phyloP scores from a whole-genome alignment of 2,113 vertebrate species.

The Talpa occidentalis region DNA sequence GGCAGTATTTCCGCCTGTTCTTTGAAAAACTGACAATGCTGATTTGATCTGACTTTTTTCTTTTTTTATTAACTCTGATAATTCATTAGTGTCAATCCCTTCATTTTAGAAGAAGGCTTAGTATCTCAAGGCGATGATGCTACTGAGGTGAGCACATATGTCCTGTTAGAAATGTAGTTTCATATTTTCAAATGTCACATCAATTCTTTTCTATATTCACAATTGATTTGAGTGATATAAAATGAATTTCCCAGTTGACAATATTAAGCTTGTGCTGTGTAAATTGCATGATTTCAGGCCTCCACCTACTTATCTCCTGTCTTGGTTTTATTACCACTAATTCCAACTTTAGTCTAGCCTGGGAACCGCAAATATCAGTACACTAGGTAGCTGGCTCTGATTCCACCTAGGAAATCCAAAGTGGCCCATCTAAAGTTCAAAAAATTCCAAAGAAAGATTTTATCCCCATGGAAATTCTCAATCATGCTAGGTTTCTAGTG shows the following conservation, averaged over 20 bases:
- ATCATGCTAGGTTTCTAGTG: not conserved
- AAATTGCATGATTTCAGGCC: not conserved
- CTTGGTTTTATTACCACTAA: conserved; percentile 49
- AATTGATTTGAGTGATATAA: conserved; percentile 34
- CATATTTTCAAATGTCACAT: conserved; percentile 58
- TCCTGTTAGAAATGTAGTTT: conserved; percentile 66
- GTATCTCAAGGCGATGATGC: conserved; percentile 13
- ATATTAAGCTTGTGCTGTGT: not conserved
- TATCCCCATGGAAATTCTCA: not conserved
- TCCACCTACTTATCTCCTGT: not conserved
- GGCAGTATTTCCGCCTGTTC: conserved; percentile 13
- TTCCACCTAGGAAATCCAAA: not conserved
- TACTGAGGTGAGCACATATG: not conserved
- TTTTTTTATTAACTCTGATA: conserved; percentile 61
- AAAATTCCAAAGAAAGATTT: not conserved
- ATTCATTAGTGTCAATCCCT: conserved; percentile 58
- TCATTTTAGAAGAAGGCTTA: not conserved
- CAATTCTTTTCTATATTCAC: not conserved
- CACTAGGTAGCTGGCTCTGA: not conserved
- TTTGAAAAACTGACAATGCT: conserved; percentile 56
- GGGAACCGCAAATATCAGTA: not conserved
- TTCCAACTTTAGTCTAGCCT: not conserved
- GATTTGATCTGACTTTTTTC: conserved; percentile 48
- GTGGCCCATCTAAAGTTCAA: not conserved
- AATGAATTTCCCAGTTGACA: conserved; percentile 32